Base-by-base conservation (phyloP, 2,888 invertebrate genomes). In the Alsophila aescularia region DNA sequence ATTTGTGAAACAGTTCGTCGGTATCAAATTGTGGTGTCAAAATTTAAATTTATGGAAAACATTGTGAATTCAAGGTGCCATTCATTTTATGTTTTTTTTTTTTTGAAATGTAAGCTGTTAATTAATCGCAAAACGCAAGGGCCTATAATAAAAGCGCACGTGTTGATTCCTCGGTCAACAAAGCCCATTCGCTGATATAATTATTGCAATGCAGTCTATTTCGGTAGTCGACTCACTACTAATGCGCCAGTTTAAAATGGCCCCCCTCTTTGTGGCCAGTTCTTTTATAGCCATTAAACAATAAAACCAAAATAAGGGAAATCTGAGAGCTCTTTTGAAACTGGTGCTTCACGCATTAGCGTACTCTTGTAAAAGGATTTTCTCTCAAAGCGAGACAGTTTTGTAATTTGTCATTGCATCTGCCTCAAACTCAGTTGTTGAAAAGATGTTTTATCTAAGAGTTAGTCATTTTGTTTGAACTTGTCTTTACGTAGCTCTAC, bases 121-220 rank as follows among this genome's bases (percentile, higher is more conserved):
- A 53, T 54, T 31, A 37, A 53, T 41, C 18, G 15, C 29, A 14
- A 9, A 14, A 37, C n/a, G n/a, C 1, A 31, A 41, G 15, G 29
- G 27, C 9, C 18, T 13, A 18, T 62, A 42, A 54, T 60, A 60
- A 62, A 60, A 35, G 37, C 78, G 75, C 79, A 82, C 77, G 80
- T 81, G 79, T 72, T 75, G 35, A 66, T 60, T 67, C 60, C 58
- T 72, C 70, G 76, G 79, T 81, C 81, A 85, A 85, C 85, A 85
- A 87, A 87, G 85, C 78, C 72, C 76, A 73, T 83, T 80, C 79
- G 85, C 83, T 87, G 88, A 87, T 89, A 87, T 88, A 88, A 89
- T 89, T 87, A 88, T 85, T 89, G 86, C 87, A 83, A 80, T 70
- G 85, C 78, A 2, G 74, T 85, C 87, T 90, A 90, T 90, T 88